Conservation (phyloP, 2,797 vertebrate genomes). For the Dicrostonyx torquatus region DNA sequence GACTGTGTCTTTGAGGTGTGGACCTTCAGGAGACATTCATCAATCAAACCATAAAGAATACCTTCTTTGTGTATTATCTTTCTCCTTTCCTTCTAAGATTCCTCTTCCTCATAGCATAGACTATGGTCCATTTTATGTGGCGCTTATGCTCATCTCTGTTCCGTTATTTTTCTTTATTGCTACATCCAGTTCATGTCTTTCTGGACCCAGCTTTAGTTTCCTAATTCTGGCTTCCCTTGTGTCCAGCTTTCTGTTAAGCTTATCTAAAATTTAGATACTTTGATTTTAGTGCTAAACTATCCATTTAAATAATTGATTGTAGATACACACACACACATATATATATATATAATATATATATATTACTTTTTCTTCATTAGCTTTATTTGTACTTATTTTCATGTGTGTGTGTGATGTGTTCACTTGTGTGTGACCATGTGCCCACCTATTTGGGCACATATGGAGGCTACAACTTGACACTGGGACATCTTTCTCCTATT, state of each 20-base stretch:
- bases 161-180: not conserved
- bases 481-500: not conserved
- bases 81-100: not conserved
- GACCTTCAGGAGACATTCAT: not conserved
- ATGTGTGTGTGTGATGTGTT: not conserved
- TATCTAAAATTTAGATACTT: not conserved
- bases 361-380: not conserved
- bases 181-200: not conserved
- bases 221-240: not conserved
- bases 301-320: not conserved
- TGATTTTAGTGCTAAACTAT: not conserved
- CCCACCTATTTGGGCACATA: not conserved
- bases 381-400: not conserved
- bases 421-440: not conserved
- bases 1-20: too few species aligned
- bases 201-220: not conserved
- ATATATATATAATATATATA: too few species aligned
- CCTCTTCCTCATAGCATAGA: not conserved
- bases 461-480: not conserved
- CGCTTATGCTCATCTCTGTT: not conserved
- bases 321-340: not conserved
- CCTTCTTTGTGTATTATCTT: not conserved
- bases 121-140: not conserved
- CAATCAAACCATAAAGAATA: not conserved
- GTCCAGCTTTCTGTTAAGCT: not conserved